phyloP scores from a whole-genome alignment of 2,888 invertebrate species.

The Campoletis raptor region DNA sequence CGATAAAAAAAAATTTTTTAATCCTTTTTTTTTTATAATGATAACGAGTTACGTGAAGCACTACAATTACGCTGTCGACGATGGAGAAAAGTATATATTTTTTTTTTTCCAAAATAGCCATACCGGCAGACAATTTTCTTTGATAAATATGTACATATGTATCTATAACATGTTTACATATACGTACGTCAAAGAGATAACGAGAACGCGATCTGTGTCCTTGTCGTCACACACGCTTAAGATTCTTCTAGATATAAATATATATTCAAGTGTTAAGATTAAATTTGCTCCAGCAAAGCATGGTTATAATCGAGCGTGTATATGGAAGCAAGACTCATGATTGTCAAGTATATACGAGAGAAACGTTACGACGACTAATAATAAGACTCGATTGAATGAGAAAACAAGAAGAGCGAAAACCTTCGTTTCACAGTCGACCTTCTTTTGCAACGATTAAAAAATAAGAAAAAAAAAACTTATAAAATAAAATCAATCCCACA shows the following conservation, averaged over 20 bases:
- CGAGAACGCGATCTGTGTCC: conserved; percentile 11
- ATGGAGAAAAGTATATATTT: not conserved
- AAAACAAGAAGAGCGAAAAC: not conserved
- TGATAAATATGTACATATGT: not conserved
- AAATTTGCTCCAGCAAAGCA: conserved; percentile 68
- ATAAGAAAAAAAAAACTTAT: no score
- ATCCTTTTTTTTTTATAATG: not conserved
- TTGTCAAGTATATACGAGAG: not conserved
- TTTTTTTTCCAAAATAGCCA: not conserved
- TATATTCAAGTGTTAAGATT: conserved; percentile 68
- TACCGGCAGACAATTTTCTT: not conserved
- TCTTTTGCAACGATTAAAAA: not conserved
- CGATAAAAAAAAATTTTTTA: not conserved
- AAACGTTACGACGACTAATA: conserved; percentile 10
- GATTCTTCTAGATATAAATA: not conserved
- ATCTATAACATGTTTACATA: not conserved
- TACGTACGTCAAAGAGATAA: conserved; percentile 18
- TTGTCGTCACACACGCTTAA: conserved; percentile 15
- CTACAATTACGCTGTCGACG: conserved; percentile 1
- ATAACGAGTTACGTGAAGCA: not conserved
- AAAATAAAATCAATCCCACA: not conserved
- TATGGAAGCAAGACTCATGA: conserved; percentile 3
- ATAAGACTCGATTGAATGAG: not conserved
- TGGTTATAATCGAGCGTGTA: not conserved
- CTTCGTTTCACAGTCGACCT: not conserved